Conservation (phyloP, 1,140 invertebrate species). For the Dufourea novaeangliae region DNA sequence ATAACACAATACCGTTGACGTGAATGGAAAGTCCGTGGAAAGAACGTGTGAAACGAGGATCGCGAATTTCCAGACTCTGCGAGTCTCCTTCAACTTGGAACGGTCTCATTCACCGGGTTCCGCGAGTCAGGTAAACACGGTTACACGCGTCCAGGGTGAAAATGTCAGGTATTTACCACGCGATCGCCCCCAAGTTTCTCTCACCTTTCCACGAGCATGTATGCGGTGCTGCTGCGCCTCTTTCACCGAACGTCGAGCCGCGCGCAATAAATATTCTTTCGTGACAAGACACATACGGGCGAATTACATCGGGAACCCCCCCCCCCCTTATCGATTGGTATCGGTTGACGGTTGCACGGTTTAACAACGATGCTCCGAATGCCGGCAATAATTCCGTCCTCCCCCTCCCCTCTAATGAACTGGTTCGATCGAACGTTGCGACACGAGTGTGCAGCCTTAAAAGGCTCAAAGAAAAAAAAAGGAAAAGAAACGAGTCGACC, state of each 20-base stretch:
- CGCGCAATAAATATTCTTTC: conserved; percentile 13
- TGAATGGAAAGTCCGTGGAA: no score
- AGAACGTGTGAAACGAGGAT: neutral
- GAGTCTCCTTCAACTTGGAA: no score
- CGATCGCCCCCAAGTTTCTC: conserved; percentile 50
- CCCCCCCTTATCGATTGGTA: conserved; percentile 26
- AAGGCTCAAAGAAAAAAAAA: no score
- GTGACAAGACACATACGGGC: neutral
- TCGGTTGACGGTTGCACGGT: neutral
- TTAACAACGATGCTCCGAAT: neutral
- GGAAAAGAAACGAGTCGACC: neutral
- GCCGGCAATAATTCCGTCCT: neutral
- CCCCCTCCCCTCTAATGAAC: no score
- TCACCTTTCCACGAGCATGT: conserved; percentile 48
- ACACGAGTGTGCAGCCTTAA: neutral
- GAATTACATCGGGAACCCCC: neutral
- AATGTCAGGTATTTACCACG: conserved; percentile 65
- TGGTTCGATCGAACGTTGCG: neutral
- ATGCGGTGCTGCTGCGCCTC: conserved; percentile 5
- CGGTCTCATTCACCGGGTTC: neutral
- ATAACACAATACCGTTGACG: no score
- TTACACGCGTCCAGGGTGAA: conserved; percentile 44
- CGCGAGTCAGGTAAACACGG: neutral
- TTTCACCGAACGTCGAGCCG: neutral
- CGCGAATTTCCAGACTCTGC: neutral